phyloP scores from a whole-genome alignment of 1,140 invertebrate genomes.

The Pissodes strobi region DNA sequence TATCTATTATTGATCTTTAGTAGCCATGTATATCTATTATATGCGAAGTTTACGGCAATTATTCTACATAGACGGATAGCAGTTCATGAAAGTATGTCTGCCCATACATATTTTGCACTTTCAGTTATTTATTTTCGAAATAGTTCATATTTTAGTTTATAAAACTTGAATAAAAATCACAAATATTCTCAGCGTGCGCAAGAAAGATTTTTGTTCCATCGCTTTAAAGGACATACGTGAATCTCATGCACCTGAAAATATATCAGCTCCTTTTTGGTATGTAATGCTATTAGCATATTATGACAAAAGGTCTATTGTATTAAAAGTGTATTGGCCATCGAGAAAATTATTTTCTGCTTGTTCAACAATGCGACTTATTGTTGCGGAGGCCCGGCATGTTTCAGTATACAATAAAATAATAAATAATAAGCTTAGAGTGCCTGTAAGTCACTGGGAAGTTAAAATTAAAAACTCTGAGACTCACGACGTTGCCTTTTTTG shows the following conservation, averaged over 20 bases:
- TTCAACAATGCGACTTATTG: constrained; percentile 48
- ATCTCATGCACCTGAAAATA: background rate
- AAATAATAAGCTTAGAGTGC: constrained; percentile 41
- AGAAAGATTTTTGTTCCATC: too few species aligned
- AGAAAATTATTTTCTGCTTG: constrained; percentile 50
- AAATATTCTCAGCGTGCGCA: too few species aligned
- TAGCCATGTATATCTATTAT: too few species aligned
- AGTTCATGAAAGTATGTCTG: too few species aligned
- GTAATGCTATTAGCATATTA: constrained; percentile 42
- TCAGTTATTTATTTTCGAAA: too few species aligned
- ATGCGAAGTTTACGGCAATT: too few species aligned
- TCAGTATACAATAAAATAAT: constrained; percentile 49
- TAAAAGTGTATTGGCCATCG: constrained; percentile 49
- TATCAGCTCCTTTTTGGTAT: background rate
- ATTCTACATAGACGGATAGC: too few species aligned
- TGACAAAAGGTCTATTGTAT: constrained; percentile 50
- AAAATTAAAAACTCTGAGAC: constrained; percentile 39
- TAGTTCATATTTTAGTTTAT: too few species aligned
- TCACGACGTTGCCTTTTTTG: constrained; percentile 31
- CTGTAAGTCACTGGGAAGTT: constrained; percentile 34
- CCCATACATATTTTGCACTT: too few species aligned
- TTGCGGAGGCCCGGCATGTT: constrained; percentile 38
- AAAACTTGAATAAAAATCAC: too few species aligned
- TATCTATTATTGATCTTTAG: too few species aligned
- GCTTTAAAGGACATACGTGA: too few species aligned